A percentile compares a stretch with the other conserved stretches of the same genome.
These are phyloP conservation scores for Notolabrus celidotus DNA, from an alignment of 2,797 vertebrate genomes.

Conservation along the genomic window DNA sequence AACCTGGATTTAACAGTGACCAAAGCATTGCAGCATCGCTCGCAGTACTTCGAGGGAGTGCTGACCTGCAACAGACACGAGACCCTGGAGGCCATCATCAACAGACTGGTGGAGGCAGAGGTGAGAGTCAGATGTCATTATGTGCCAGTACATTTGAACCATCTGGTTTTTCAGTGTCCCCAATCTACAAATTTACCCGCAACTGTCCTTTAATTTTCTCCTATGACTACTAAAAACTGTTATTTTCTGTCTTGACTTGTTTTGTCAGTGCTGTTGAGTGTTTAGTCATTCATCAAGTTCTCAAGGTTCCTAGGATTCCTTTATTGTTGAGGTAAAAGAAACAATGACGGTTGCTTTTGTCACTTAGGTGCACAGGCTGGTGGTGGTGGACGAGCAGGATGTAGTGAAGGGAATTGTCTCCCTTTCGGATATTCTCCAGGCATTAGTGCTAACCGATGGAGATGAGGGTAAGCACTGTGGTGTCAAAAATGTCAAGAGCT, in stretches of 20 bases:
- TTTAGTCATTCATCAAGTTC: background rate
- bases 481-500: background rate
- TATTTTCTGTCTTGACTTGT: too few species aligned
- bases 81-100: slow-evolving; percentile 95
- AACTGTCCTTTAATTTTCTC: too few species aligned
- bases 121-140: slow-evolving; percentile 69
- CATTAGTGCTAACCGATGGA: slow-evolving; percentile 90
- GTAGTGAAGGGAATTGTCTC: slow-evolving; percentile 97
- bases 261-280: background rate
- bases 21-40: slow-evolving; percentile 95
- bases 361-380: slow-evolving; percentile 93
- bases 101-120: slow-evolving; percentile 96
- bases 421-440: slow-evolving; percentile 96
- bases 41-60: slow-evolving; percentile 98
- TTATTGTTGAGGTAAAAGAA: background rate
- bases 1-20: slow-evolving; percentile 98
- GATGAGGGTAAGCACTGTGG: slow-evolving; percentile 75
- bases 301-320: too few species aligned
- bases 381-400: slow-evolving; percentile 94
- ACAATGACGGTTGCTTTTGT: background rate
- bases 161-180: background rate
- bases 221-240: too few species aligned
- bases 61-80: slow-evolving; percentile 93
- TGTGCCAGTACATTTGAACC: background rate
- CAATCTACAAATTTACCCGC: too few species aligned